These are phyloP conservation scores for Trachemys scripta DNA, from an alignment of 2,113 vertebrate species.

Conservation along the genomic window DNA sequence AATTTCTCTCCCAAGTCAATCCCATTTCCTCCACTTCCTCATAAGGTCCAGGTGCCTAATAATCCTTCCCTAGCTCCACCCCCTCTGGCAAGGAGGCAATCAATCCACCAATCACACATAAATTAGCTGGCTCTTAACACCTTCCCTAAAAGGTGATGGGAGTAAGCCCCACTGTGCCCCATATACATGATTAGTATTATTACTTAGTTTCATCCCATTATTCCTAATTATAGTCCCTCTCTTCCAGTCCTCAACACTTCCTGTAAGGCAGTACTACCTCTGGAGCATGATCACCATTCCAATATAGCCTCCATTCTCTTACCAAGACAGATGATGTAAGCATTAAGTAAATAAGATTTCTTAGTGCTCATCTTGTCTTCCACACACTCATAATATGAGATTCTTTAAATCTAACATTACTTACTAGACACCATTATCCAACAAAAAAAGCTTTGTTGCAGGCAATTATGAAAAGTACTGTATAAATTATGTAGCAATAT, in stretches of 20 bases:
- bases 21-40: background rate
- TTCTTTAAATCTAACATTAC: constrained; percentile 31
- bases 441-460: constrained; percentile 27
- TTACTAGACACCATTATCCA: constrained; percentile 17
- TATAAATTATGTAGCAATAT: constrained; percentile 11
- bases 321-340: constrained; percentile 13
- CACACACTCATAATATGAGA: background rate
- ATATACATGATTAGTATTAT: constrained; percentile 10
- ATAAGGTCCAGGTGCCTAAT: background rate
- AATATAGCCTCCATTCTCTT: background rate
- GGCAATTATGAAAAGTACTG: background rate
- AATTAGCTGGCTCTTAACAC: background rate
- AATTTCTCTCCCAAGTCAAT: background rate
- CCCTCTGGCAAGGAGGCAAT: background rate
- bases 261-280: constrained; percentile 25
- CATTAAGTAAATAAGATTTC: background rate
- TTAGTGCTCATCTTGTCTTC: background rate
- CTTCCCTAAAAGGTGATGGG: background rate
- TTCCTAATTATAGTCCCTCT: background rate
- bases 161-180: background rate
- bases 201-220: constrained; percentile 18
- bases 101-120: background rate
- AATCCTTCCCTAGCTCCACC: background rate
- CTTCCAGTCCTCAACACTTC: background rate
- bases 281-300: background rate